Base-by-base conservation (phyloP, 2,888 invertebrate genomes). In the Pseudococcus viburni region DNA sequence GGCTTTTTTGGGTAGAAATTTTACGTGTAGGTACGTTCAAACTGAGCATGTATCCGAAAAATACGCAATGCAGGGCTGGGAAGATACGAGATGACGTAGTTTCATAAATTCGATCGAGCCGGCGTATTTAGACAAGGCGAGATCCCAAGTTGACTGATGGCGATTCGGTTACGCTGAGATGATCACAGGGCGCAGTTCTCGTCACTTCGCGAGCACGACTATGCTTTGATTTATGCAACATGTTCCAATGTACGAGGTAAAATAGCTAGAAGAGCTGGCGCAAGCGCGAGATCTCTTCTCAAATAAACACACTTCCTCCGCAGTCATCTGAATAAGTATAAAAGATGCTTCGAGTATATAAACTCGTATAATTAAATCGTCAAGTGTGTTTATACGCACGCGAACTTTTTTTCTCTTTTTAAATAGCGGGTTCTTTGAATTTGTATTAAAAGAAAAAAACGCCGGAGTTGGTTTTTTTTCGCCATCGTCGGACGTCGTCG, bases 351-450 rank as follows among this genome's bases (percentile, higher is more conserved):
- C 33, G 33, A 33, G 73, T 73, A 33, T 17, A 73, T 73, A 73
- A 73, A 33, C 33, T 73, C 33, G 73, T 73, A 33, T 73, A 73
- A 73, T 73, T 73, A 73, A 73, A 73, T 33, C 73, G 33, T 73
- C 73, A 73, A 73, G 73, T 73, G 9, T 73, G 73, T 33, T 73
- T 64, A 73, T 73, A 33, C 73, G 33, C 33, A 22, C 19, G 73
- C 73, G 73, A 73, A 73, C 73, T 73, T 73, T 33, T 73, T 33
- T 39, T 39, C 12, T 68, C 19, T 73, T 33, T 73, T 73, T 33
- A 73, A 73, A 73, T 17, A 73, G 73, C 73, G 33, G 39, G 73
- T 73, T 73, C 73, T 73, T 73, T 73, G 73, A 73, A 73, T 73
- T 73, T 12, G 73, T 73, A 73, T 73, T 39, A 73, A 73, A 73